Evolutionary conservation across 2,113 vertebrate genomes (phyloP).

Genomic region (Marmota monax): DNA sequence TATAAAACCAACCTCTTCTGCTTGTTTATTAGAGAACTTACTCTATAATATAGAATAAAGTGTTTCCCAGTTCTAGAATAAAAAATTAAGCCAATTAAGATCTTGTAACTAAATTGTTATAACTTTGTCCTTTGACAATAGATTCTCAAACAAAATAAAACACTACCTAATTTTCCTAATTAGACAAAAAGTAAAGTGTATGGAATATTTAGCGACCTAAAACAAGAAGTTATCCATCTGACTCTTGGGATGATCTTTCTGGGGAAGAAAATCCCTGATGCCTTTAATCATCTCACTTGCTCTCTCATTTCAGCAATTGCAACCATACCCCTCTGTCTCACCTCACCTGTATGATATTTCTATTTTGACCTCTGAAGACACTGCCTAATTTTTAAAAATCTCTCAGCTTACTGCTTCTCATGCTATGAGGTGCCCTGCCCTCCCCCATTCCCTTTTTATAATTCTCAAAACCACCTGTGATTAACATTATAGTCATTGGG

Average conservation of each 20-base stretch:
- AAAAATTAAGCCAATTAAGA: neutral
- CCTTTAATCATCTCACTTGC: too few species aligned
- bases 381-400: neutral
- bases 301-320: too few species aligned
- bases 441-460: too few species aligned
- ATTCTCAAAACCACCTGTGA: too few species aligned
- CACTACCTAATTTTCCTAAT: neutral
- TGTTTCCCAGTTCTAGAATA: neutral
- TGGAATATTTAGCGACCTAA: too few species aligned
- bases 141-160: neutral
- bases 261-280: too few species aligned
- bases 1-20: neutral
- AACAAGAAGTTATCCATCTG: too few species aligned
- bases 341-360: too few species aligned
- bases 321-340: too few species aligned
- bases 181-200: too few species aligned
- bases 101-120: neutral
- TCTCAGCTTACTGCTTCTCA: neutral
- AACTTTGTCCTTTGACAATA: neutral
- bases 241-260: too few species aligned
- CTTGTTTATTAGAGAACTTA: neutral
- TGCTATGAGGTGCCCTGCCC: neutral
- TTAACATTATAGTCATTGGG: neutral
- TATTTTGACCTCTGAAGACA: too few species aligned
- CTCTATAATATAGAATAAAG: neutral